These are phyloP conservation scores for Lithophane socia DNA, from an alignment of 2,888 invertebrate species.

Conservation along the genomic window DNA sequence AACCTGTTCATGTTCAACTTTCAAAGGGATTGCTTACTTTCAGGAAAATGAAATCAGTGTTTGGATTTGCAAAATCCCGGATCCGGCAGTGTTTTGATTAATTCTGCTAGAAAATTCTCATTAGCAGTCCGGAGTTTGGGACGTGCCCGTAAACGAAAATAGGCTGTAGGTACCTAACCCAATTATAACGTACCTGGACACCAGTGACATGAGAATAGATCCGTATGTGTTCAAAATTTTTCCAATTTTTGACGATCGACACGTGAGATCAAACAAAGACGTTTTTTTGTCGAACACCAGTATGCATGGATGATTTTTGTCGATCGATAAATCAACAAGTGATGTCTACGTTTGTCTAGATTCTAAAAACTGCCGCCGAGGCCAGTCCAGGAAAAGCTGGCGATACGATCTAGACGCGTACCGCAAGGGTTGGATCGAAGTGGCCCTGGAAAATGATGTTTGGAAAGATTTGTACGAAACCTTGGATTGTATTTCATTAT, in stretches of 20 bases:
- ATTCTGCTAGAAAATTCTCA: conserved; percentile 30
- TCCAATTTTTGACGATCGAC: background rate
- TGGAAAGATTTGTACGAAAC: no score
- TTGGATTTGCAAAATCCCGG: conserved; percentile 19
- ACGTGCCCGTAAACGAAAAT: conserved; percentile 13
- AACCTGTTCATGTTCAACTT: background rate
- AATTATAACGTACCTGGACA: conserved; percentile 4
- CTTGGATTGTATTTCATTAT: no score
- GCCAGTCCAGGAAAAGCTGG: no score
- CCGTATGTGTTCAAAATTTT: background rate
- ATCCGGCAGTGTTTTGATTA: conserved; percentile 5
- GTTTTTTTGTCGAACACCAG: background rate
- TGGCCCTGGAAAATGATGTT: no score
- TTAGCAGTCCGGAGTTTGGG: conserved; percentile 2
- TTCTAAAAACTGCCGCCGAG: no score
- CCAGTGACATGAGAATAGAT: background rate
- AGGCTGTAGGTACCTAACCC: background rate
- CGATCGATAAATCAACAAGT: background rate
- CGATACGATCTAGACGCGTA: no score
- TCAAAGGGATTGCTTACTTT: conserved; percentile 32
- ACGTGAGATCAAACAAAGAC: background rate
- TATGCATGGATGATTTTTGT: background rate
- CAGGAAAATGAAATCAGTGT: conserved; percentile 18
- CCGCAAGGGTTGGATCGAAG: no score
- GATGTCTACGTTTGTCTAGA: background rate